Evolutionary conservation across 2,888 invertebrate species (phyloP).

Genomic region (Napeogenes inachia): DNA sequence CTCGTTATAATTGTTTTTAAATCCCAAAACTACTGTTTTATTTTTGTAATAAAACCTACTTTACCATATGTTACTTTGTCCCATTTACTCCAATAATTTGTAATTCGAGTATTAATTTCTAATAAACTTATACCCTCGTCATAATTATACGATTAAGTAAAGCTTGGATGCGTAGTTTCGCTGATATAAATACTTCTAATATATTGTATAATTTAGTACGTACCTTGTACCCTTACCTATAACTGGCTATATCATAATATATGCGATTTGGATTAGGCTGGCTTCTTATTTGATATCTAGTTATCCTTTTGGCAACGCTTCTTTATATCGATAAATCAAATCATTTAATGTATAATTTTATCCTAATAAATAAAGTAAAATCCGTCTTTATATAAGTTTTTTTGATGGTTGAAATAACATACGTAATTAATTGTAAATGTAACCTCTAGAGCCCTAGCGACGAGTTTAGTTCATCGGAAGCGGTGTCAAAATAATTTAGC

Average conservation of each 20-base stretch:
- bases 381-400: slow-evolving; percentile 65
- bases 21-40: too few species aligned
- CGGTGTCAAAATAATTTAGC: slow-evolving; percentile 67
- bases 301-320: slow-evolving; percentile 66
- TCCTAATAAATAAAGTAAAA: slow-evolving; percentile 47
- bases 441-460: slow-evolving; percentile 68
- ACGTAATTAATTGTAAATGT: slow-evolving; percentile 72
- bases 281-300: slow-evolving; percentile 52
- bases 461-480: slow-evolving; percentile 56
- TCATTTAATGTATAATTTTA: slow-evolving; percentile 16
- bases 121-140: slow-evolving; percentile 55
- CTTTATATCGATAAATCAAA: slow-evolving; percentile 46
- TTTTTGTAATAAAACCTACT: too few species aligned
- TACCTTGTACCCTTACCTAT: slow-evolving; percentile 71
- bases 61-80: slow-evolving; percentile 29
- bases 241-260: slow-evolving; percentile 65
- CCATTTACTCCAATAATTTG: slow-evolving; percentile 24
- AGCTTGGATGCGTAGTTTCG: slow-evolving; percentile 72
- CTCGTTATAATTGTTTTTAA: slow-evolving; percentile 42
- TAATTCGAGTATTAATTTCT: slow-evolving; percentile 16
- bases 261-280: slow-evolving; percentile 62
- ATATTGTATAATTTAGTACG: slow-evolving; percentile 73
- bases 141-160: slow-evolving; percentile 71
- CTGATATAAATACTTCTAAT: slow-evolving; percentile 67
- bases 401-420: slow-evolving; percentile 66